These are phyloP conservation scores for Pseudomyrmex concolor DNA, from an alignment of 1,140 invertebrate species.

Conservation along the genomic window DNA sequence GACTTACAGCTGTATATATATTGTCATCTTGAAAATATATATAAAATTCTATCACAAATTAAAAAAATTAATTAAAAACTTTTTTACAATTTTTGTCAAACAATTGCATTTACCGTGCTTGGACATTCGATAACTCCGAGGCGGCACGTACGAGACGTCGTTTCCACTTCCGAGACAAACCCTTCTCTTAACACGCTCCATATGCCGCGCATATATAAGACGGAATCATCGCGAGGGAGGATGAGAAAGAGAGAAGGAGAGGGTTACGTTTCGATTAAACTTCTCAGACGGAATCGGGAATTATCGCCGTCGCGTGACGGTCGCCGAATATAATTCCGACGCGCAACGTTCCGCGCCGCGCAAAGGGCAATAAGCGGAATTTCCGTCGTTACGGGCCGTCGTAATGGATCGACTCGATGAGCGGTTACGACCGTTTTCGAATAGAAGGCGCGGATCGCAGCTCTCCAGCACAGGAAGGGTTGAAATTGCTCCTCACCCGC, in stretches of 20 bases:
- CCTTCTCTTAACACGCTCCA: constrained; percentile 38
- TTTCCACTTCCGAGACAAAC: constrained; percentile 2
- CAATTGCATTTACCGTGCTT: not conserved
- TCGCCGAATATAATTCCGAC: constrained; percentile 45
- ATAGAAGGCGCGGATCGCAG: constrained; percentile 13
- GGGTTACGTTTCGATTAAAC: constrained; percentile 56
- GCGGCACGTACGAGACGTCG: constrained; percentile 27
- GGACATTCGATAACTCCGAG: not conserved
- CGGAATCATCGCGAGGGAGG: not conserved
- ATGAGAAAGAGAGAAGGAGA: constrained; percentile 2
- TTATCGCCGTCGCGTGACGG: constrained; percentile 57
- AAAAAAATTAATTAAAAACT: too few relatives aligned
- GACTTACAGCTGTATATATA: not conserved
- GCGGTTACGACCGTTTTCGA: constrained; percentile 47
- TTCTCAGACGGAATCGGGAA: constrained; percentile 59
- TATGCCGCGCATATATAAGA: constrained; percentile 38
- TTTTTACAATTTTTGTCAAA: not conserved
- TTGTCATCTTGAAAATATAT: not conserved
- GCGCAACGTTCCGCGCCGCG: constrained; percentile 23
- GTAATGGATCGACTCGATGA: constrained; percentile 55
- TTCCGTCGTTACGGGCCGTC: constrained; percentile 44
- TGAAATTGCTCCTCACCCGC: constrained; percentile 21
- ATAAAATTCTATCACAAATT: not conserved
- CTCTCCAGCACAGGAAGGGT: constrained; percentile 5
- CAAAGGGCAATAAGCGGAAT: constrained; percentile 51